Percentiles rank a stretch among this genome's conserved stretches.
Conservation (phyloP, 2,797 vertebrate genomes). For the Brachymystax lenok region DNA sequence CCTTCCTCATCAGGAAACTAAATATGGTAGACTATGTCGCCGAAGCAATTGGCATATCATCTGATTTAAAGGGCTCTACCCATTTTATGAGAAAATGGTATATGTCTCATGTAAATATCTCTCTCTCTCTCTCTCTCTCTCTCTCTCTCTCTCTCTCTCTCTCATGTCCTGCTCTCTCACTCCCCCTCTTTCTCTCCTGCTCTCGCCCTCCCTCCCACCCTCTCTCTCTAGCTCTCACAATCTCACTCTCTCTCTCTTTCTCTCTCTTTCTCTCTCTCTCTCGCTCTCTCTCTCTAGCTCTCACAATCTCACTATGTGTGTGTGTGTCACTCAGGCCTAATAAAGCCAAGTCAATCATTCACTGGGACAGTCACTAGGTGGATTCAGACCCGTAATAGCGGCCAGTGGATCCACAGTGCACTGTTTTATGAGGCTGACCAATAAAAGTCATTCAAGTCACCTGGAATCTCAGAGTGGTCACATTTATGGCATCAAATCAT, state of each 20-base stretch:
- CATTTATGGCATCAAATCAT: conserved; percentile 67
- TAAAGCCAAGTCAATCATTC: conserved; percentile 78
- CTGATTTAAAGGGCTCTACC: no score
- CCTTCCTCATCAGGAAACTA: no score
- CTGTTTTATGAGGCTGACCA: conserved; percentile 58
- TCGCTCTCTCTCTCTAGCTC: neutral
- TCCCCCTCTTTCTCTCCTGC: no score
- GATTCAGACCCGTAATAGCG: conserved; percentile 44
- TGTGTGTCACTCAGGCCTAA: conserved; percentile 49
- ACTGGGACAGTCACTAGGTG: conserved; percentile 61
- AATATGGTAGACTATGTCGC: no score
- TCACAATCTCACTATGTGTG: neutral
- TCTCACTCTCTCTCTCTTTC: no score
- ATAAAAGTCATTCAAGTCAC: conserved; percentile 51
- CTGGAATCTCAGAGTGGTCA: conserved; percentile 49
- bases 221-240: no score
- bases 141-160: neutral
- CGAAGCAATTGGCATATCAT: no score
- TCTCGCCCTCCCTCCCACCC: no score
- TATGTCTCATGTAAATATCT: no score
- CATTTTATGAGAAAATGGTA: no score
- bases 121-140: neutral
- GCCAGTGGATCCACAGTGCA: conserved; percentile 57
- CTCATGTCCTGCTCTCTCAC: no score
- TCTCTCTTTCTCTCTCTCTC: neutral